phyloP scores from a whole-genome alignment of 2,888 invertebrate genomes.

The Tinea trinotella region DNA sequence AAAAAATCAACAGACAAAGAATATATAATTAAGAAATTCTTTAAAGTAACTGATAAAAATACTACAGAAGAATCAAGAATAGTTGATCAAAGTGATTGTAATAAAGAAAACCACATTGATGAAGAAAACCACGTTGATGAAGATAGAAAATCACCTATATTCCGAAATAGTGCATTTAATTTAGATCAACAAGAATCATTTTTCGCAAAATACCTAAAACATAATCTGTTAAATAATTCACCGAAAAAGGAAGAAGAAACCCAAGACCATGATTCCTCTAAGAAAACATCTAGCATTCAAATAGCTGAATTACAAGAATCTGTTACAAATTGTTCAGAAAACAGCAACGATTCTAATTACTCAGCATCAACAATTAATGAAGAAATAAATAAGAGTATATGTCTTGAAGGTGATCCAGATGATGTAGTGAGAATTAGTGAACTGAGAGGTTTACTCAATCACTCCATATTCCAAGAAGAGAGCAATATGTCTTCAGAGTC shows the following conservation, averaged over 20 bases:
- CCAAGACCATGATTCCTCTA: too few species aligned
- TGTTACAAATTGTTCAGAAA: conserved; percentile 29
- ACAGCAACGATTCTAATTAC: conserved; percentile 53
- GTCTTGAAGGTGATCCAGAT: conserved; percentile 49
- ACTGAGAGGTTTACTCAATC: conserved; percentile 42
- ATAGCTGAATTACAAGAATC: neutral
- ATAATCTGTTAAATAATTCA: neutral
- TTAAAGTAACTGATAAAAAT: conserved; percentile 29
- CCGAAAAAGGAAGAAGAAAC: neutral
- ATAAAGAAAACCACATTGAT: conserved; percentile 18
- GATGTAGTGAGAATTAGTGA: conserved; percentile 41
- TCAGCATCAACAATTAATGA: conserved; percentile 60
- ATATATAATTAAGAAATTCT: conserved; percentile 42
- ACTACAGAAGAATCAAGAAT: neutral
- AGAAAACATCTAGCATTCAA: neutral
- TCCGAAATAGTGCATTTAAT: conserved; percentile 24
- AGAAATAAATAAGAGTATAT: conserved; percentile 62
- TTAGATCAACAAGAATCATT: conserved; percentile 60
- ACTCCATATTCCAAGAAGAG: conserved; percentile 28
- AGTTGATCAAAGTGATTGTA: neutral
- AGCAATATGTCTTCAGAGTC: conserved; percentile 24
- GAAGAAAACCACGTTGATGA: conserved; percentile 18
- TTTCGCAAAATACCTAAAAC: conserved; percentile 53
- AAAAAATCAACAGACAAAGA: conserved; percentile 35
- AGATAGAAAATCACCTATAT: conserved; percentile 15